Conservation (phyloP, 1,140 invertebrate genomes). For the Lasioglossum baleicum region DNA sequence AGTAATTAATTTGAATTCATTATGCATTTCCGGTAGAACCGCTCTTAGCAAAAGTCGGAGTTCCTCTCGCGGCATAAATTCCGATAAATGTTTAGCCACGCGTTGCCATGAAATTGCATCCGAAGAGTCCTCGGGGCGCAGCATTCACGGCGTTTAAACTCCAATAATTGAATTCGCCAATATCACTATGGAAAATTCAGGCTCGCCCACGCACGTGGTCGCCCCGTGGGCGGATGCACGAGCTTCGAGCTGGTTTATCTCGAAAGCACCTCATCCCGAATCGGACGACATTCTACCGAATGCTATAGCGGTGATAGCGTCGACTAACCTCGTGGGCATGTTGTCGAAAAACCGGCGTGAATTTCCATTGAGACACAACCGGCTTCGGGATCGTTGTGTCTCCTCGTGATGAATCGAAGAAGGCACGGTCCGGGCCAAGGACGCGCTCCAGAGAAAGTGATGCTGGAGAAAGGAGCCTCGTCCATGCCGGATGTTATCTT, state of each 20-base stretch:
- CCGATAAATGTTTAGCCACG: not conserved
- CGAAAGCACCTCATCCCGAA: slow-evolving; percentile 12
- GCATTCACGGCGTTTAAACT: slow-evolving; percentile 13
- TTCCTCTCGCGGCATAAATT: slow-evolving; percentile 1
- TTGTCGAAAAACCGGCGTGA: not conserved
- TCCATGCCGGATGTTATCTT: too few species aligned
- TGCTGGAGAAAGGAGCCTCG: too few species aligned
- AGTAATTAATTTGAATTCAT: too few species aligned
- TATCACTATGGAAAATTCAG: slow-evolving; percentile 21
- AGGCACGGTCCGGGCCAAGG: too few species aligned
- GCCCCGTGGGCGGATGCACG: slow-evolving; percentile 25
- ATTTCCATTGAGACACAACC: not conserved
- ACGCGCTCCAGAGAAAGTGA: too few species aligned
- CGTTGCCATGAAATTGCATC: not conserved
- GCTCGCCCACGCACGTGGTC: slow-evolving; percentile 8
- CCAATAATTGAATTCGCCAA: slow-evolving; percentile 29
- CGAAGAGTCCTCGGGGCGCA: not conserved
- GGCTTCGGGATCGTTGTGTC: not conserved
- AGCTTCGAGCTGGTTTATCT: slow-evolving; percentile 41
- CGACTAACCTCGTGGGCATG: not conserved
- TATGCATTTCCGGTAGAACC: too few species aligned
- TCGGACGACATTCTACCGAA: slow-evolving; percentile 30
- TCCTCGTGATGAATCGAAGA: not conserved
- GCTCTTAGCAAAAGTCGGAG: too few species aligned
- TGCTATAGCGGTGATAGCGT: slow-evolving; percentile 21